phyloP scores from a whole-genome alignment of 2,888 invertebrate species.

The Sericinus montela region DNA sequence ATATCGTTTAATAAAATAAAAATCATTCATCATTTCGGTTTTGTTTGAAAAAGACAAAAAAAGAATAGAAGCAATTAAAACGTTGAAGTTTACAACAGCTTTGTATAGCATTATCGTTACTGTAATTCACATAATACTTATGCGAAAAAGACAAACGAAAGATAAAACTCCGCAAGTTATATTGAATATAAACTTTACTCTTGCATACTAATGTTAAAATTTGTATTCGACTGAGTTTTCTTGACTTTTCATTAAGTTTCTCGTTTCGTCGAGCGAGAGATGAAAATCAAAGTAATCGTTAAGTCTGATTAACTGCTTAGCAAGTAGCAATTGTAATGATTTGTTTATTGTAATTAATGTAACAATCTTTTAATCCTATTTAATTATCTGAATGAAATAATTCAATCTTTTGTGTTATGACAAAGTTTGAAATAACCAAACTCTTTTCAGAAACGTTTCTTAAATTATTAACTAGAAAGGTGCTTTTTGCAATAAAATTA shows the following conservation, averaged over 20 bases:
- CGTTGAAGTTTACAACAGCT: conserved; percentile 28
- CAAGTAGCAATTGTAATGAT: conserved; percentile 48
- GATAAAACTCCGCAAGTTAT: conserved; percentile 71
- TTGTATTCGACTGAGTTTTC: conserved; percentile 73
- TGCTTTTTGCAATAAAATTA: conserved; percentile 55
- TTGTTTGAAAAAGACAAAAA: conserved; percentile 19
- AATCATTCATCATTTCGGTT: conserved; percentile 3
- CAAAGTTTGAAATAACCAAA: too few species aligned
- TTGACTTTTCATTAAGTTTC: conserved; percentile 75
- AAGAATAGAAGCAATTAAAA: conserved; percentile 20
- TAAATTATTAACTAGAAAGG: conserved; percentile 28
- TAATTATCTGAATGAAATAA: too few species aligned
- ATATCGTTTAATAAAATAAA: conserved; percentile 6
- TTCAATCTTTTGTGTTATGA: too few species aligned
- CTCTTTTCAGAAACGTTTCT: conserved; percentile 16
- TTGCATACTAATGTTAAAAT: conserved; percentile 76
- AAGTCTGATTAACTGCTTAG: conserved; percentile 60
- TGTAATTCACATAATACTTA: conserved; percentile 56
- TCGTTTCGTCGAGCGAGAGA: conserved; percentile 61
- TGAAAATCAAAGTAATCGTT: conserved; percentile 74
- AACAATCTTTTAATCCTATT: conserved; percentile 37
- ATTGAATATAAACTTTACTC: conserved; percentile 76
- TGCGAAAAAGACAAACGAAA: conserved; percentile 62
- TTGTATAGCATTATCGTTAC: conserved; percentile 43
- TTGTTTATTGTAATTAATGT: conserved; percentile 46